Evolutionary conservation across 2,113 vertebrate species (phyloP).

Genomic region (Pavo muticus): DNA sequence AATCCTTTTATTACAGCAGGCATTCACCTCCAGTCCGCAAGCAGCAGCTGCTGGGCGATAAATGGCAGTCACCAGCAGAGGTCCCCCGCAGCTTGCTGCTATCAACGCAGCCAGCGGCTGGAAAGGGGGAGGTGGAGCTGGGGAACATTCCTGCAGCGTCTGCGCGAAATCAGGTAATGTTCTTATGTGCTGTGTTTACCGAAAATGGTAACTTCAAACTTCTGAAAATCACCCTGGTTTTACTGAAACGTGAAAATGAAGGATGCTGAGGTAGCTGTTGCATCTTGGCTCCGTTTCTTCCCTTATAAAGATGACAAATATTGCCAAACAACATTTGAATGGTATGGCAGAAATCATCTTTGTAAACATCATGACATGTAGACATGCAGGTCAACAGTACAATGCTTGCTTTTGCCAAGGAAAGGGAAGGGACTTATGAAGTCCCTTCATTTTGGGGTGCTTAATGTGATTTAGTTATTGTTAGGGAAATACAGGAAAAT

Average conservation of each 20-base stretch:
- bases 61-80: constrained; percentile 46
- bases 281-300: not conserved
- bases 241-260: not conserved
- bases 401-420: not conserved
- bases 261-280: not conserved
- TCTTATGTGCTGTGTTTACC: not conserved
- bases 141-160: not conserved
- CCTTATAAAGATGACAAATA: not conserved
- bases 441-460: not conserved
- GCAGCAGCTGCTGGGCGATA: not conserved
- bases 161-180: not conserved
- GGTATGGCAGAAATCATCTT: not conserved
- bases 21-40: not conserved
- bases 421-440: not conserved
- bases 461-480: not conserved
- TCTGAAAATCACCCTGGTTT: not conserved
- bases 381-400: not conserved
- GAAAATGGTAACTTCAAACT: not conserved
- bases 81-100: constrained; percentile 24
- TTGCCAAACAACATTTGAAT: not conserved
- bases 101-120: not conserved
- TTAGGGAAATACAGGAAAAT: not conserved
- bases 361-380: not conserved
- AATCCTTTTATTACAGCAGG: not conserved
- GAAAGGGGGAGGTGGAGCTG: not conserved